Conservation (phyloP, 2,888 invertebrate genomes). For the Epistrophella euchroma region DNA sequence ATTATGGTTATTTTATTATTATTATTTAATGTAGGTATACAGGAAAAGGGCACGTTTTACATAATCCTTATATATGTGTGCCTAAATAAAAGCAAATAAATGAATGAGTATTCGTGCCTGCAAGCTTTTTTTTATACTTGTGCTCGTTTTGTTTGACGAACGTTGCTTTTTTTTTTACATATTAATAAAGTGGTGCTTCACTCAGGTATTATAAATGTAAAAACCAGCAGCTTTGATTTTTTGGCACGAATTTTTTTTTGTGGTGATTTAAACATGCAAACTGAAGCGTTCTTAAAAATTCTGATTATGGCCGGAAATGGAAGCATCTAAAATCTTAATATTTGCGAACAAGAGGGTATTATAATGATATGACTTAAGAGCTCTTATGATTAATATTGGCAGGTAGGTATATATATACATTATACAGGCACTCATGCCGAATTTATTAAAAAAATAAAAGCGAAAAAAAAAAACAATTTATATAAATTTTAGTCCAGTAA, state of each 20-base stretch:
- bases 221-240: background rate
- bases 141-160: background rate
- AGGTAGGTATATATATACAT: too few relatives aligned
- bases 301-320: background rate
- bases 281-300: background rate
- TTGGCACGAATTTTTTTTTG: background rate
- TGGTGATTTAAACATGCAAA: background rate
- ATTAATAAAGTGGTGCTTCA: background rate
- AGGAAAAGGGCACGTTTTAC: constrained; percentile 13
- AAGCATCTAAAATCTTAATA: background rate
- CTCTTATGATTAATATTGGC: too few relatives aligned
- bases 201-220: background rate
- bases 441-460: too few relatives aligned
- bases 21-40: background rate
- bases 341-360: too few relatives aligned
- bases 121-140: background rate
- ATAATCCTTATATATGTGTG: background rate
- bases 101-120: constrained; percentile 14
- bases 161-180: too few relatives aligned
- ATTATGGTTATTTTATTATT: background rate
- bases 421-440: too few relatives aligned
- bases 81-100: background rate
- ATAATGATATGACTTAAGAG: too few relatives aligned
- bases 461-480: too few relatives aligned
- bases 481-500: too few relatives aligned